Evolutionary conservation across 2,888 invertebrate genomes (phyloP), one percentile per base, ranked within the genome.

Genomic region (Dicycla oo): DNA sequence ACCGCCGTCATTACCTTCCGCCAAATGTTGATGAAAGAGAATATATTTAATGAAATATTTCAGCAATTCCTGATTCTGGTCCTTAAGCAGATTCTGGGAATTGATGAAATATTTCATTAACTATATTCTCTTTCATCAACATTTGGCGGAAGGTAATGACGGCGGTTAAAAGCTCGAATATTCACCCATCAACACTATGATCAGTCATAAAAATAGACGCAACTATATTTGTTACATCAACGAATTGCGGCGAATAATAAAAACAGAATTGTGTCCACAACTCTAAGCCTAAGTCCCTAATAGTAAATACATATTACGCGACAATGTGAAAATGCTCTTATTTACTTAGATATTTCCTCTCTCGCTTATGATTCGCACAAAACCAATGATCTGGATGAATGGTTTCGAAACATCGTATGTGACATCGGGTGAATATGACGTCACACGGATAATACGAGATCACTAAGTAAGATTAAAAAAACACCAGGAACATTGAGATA

Each of bases 391-490:
- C 73, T 81, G 82, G 79, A 85, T 80, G 78, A 84, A 84, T 84
- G 86, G 75, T 68, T 81, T 58, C 67, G 71, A 73, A 79, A 82
- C 78, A 81, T 78, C 70, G 66, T 74, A 78, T 69, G 70, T 68
- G 79, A 78, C 80, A 80, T 72, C 63, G 64, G 66, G 64, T 65
- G 75, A 73, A 72, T 69, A 76, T 69, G 74, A 69, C 76, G 70
- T 84, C 76, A 81, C 73, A 78, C 62, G 54, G 79, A 83, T 83
- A 81, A 81, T 76, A 77, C 67, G 69, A 78, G 81, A 86, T 86
- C 84, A 77, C 87, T 86, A 82, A 86, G 86, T 86, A 81, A 87
- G 86, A 90, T 91, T 90, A 88, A 88, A 89, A 62, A 80, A 80
- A 78, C 66, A 73, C 68, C 76, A 80, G 66, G 75, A 71, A 78